Conservation (phyloP, 2,797 vertebrate genomes). For the Lutjanus argentimaculatus region DNA sequence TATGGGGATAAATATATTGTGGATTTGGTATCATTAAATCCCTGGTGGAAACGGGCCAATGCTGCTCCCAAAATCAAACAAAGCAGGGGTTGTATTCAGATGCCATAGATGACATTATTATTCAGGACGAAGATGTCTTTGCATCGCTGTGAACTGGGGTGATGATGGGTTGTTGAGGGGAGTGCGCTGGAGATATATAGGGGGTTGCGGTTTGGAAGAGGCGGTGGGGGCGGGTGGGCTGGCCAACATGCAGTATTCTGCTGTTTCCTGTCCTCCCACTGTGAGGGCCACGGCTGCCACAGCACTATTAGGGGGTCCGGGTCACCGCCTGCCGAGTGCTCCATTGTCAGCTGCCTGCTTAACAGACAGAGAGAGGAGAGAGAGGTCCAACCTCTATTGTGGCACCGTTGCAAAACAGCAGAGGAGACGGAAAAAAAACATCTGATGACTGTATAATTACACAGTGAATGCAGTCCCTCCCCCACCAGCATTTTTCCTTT, state of each 20-base stretch:
- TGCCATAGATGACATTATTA: slow-evolving; percentile 45
- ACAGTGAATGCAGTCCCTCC: slow-evolving; percentile 79
- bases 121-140: slow-evolving; percentile 42
- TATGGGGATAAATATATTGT: too few relatives aligned
- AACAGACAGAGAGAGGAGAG: slow-evolving; percentile 74
- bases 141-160: slow-evolving; percentile 46
- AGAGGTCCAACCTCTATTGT: slow-evolving; percentile 82
- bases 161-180: slow-evolving; percentile 54
- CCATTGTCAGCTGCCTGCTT: slow-evolving; percentile 83
- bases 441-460: slow-evolving; percentile 88
- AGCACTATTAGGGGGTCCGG: slow-evolving; percentile 84
- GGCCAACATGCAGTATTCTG: slow-evolving; percentile 71
- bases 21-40: too few relatives aligned
- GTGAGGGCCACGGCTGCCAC: slow-evolving; percentile 78
- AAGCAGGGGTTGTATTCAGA: slow-evolving; percentile 21
- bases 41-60: not conserved
- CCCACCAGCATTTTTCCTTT: slow-evolving; percentile 76
- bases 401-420: slow-evolving; percentile 77
- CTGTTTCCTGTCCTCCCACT: slow-evolving; percentile 81
- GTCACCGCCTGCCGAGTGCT: slow-evolving; percentile 81
- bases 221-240: slow-evolving; percentile 44
- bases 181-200: slow-evolving; percentile 26
- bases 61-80: slow-evolving; percentile 12
- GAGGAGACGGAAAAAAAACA: slow-evolving; percentile 56
- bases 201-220: slow-evolving; percentile 42